Conservation (phyloP, 2,113 vertebrate genomes). For the Hyaena hyaena region DNA sequence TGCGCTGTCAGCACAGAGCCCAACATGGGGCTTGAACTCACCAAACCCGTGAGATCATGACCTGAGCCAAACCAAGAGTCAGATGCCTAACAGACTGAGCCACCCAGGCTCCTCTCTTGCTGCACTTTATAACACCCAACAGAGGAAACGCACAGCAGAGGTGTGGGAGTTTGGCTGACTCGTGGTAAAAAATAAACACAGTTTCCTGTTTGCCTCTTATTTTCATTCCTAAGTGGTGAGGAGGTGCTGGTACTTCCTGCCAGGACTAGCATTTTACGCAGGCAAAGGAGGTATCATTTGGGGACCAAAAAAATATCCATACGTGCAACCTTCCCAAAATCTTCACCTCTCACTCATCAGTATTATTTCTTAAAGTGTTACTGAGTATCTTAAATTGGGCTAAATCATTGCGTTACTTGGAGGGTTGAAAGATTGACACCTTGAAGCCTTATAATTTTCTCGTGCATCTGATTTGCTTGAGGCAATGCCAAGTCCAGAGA, state of each 20-base stretch:
- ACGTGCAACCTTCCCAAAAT: conserved; percentile 12
- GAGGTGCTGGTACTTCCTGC: conserved; percentile 40
- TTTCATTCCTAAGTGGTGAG: conserved; percentile 56
- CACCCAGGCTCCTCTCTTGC: not conserved
- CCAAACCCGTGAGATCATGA: no score
- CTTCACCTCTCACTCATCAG: not conserved
- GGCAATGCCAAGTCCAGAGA: not conserved
- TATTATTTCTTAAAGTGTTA: conserved; percentile 26
- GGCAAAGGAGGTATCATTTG: conserved; percentile 42
- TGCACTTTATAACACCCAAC: not conserved
- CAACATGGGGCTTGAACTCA: no score
- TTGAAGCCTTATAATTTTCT: not conserved
- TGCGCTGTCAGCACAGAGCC: no score
- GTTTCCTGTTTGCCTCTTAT: conserved; percentile 72
- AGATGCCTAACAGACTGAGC: no score
- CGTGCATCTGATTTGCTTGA: not conserved
- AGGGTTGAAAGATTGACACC: not conserved
- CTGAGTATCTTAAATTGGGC: not conserved
- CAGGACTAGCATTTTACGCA: conserved; percentile 24
- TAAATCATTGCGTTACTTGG: not conserved
- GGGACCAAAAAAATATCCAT: conserved; percentile 36
- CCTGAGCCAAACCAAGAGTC: no score
- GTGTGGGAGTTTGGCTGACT: conserved; percentile 65
- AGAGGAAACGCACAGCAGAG: not conserved
- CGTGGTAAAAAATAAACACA: conserved; percentile 67